Evolutionary conservation across 2,113 vertebrate species (phyloP), one percentile per base, ranked within the genome.

Genomic region (Pangasianodon gigas): DNA sequence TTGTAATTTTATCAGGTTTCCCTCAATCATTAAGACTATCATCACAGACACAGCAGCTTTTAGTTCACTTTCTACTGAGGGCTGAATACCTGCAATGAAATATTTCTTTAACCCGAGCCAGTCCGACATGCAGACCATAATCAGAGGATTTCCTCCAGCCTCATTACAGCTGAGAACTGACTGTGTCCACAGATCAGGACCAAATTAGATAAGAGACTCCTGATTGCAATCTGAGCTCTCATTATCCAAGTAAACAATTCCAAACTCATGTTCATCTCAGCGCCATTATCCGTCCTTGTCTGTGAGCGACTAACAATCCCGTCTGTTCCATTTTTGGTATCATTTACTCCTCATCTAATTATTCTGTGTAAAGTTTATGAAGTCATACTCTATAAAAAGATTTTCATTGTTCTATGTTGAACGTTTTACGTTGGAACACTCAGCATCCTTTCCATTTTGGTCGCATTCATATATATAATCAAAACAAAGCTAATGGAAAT

Each of bases 131-230:
- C 81, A 85, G 81, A 13, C 83, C 69, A 86, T 77, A 89, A 91
- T 85, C 87, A 91, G 62, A 91, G 85, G 88, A 84, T 67, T 89
- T 91, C 71, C 85, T 85, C 75, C 83, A 69, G n/a, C 44, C 86
- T 89, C 79, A 89, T 89, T 91, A 91, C 87, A 89, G 85, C 77
- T 69, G 52, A 81, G 65, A 67, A 87, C 29, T 16, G 51, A 82
- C 58, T 26, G 75, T 9, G 75, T 80, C 87, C 90, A 79, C 81
- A 77, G 77, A 87, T 62, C 62, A 21, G 87, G 75, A 62, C 85
- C 44, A 86, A 91, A 62, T 81, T 84, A 86, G 87, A 89, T 86
- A 91, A 91, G 58, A 51, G 79, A 60, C 87, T 71, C 87, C 85
- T 74, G 65, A 89, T 89, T 84, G 87, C 75, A 77, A 77, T 88